Percentiles rank a stretch among this genome's conserved stretches.
These are phyloP conservation scores for Drosophila mettleri DNA, from an alignment of 2,888 invertebrate genomes.

Conservation along the genomic window DNA sequence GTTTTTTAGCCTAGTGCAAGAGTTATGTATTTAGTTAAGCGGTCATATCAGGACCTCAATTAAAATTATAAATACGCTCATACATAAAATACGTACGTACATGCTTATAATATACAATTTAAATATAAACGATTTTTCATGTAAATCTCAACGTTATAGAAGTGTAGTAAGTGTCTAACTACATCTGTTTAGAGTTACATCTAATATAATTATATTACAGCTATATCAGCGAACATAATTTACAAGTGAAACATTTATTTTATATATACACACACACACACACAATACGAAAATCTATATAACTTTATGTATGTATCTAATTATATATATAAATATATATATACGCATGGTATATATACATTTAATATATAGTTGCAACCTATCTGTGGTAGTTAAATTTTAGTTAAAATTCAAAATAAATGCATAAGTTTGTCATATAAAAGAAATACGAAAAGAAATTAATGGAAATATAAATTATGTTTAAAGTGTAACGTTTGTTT, in stretches of 20 bases:
- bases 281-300: slow-evolving; percentile 43
- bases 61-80: slow-evolving; percentile 54
- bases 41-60: slow-evolving; percentile 66
- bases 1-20: slow-evolving; percentile 76
- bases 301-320: slow-evolving; percentile 45
- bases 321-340: slow-evolving; percentile 42
- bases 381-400: slow-evolving; percentile 85
- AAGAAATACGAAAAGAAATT: slow-evolving; percentile 75
- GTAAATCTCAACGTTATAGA: slow-evolving; percentile 68
- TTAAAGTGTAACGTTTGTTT: slow-evolving; percentile 26
- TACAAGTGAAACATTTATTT: slow-evolving; percentile 36
- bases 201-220: slow-evolving; percentile 30
- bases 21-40: slow-evolving; percentile 80
- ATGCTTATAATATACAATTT: slow-evolving; percentile 31
- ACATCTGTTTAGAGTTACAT: slow-evolving; percentile 40
- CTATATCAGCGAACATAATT: slow-evolving; percentile 46
- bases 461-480: slow-evolving; percentile 71
- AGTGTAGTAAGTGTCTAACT: slow-evolving; percentile 40
- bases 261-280: slow-evolving; percentile 16
- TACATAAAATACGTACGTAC: slow-evolving; percentile 42
- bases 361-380: slow-evolving; percentile 82
- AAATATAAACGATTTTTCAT: slow-evolving; percentile 44
- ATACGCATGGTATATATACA: too few species aligned
- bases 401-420: slow-evolving; percentile 82
- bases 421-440: slow-evolving; percentile 74